Evolutionary conservation across 2,797 vertebrate genomes (phyloP).

Genomic region (Mionectes olivaceus): DNA sequence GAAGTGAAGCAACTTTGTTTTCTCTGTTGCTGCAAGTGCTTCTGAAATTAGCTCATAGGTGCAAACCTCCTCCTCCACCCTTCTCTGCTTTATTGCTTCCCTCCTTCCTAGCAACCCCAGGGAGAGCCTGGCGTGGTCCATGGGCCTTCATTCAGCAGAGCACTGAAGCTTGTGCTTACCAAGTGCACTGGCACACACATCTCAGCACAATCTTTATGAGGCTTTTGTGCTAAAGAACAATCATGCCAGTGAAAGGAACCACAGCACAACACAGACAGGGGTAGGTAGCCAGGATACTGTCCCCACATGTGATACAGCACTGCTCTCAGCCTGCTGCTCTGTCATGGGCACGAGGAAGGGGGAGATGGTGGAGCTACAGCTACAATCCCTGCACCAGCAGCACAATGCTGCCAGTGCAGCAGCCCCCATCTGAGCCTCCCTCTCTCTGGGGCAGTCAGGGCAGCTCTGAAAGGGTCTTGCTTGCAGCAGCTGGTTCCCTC

Average conservation of each 20-base stretch:
- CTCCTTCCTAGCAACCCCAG: neutral
- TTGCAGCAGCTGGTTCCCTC: neutral
- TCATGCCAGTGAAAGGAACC: neutral
- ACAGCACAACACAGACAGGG: neutral
- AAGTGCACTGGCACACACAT: neutral
- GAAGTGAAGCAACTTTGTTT: slow-evolving; percentile 15
- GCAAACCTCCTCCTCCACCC: slow-evolving; percentile 37
- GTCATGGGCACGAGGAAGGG: neutral
- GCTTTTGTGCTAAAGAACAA: neutral
- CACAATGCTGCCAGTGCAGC: rapidly evolving
- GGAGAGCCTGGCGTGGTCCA: neutral
- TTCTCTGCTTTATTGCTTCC: slow-evolving; percentile 30
- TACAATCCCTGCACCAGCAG: neutral
- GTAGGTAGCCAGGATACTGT: neutral
- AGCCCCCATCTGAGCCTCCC: neutral
- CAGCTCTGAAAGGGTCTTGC: neutral
- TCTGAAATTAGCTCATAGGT: neutral
- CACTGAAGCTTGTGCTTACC: neutral
- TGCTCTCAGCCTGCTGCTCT: neutral
- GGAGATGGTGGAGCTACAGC: neutral
- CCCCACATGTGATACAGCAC: neutral
- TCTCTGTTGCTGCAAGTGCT: neutral
- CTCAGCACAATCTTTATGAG: neutral
- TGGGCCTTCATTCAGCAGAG: neutral
- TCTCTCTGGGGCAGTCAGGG: neutral